Conservation (phyloP, 2,888 invertebrate species). For the Acrobasis suavella region DNA sequence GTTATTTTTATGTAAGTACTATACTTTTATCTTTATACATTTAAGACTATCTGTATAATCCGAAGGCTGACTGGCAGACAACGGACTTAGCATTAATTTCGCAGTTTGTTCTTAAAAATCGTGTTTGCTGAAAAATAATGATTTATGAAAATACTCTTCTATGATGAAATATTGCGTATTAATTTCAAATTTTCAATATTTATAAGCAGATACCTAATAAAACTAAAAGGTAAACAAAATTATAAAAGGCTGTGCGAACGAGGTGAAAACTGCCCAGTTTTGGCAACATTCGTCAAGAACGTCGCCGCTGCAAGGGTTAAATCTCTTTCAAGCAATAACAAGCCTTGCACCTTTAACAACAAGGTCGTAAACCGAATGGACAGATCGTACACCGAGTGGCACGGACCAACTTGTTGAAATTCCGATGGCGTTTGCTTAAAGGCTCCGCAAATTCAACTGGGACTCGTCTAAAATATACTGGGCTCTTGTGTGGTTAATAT, state of each 20-base stretch:
- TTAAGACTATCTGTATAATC: too few relatives aligned
- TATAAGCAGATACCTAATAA: conserved; percentile 28
- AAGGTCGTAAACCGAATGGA: conserved; percentile 43
- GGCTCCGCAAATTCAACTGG: conserved; percentile 62
- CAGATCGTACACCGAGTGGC: conserved; percentile 42
- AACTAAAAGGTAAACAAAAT: conserved; percentile 57
- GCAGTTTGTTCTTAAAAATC: too few relatives aligned
- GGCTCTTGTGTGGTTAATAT: conserved; percentile 48
- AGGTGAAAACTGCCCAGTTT: conserved; percentile 77
- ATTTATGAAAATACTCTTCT: too few relatives aligned
- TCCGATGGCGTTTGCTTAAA: conserved; percentile 70
- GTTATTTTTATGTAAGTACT: too few relatives aligned
- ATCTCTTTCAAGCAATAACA: conserved; percentile 44
- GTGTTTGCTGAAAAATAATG: too few relatives aligned
- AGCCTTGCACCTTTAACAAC: conserved; percentile 48
- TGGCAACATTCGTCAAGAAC: conserved; percentile 81
- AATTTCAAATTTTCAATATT: conserved; percentile 27
- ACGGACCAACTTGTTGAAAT: conserved; percentile 78
- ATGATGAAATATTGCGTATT: too few relatives aligned
- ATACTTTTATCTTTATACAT: too few relatives aligned
- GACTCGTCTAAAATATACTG: conserved; percentile 39
- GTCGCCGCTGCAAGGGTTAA: conserved; percentile 58
- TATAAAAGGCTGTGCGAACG: conserved; percentile 66
- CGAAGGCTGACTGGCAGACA: too few relatives aligned
- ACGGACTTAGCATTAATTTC: too few relatives aligned